These are phyloP conservation scores for Cheiracanthium punctorium DNA, from an alignment of 2,888 invertebrate species.

Conservation along the genomic window DNA sequence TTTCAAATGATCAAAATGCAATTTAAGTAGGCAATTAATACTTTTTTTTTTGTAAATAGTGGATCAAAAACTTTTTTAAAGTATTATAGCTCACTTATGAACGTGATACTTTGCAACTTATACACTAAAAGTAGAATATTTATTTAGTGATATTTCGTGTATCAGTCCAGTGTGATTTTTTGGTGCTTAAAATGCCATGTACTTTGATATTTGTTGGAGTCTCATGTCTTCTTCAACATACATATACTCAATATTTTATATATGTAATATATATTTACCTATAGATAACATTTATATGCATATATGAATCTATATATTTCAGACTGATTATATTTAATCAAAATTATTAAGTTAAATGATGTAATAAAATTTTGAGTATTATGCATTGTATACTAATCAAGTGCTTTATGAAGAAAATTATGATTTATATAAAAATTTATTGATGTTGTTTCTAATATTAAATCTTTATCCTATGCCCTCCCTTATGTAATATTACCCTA, in stretches of 20 bases:
- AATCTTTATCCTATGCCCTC: neutral
- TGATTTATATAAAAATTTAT: neutral
- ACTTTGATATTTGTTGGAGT: neutral
- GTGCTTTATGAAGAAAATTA: slow-evolving; percentile 1
- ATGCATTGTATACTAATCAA: neutral
- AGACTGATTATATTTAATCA: neutral
- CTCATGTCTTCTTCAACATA: neutral
- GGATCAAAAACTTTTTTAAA: too few relatives aligned
- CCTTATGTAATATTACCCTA: neutral
- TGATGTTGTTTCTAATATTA: neutral
- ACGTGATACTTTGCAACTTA: too few relatives aligned
- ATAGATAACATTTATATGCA: neutral
- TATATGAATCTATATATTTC: neutral
- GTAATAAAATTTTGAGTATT: neutral
- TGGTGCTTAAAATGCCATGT: neutral
- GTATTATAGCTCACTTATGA: too few relatives aligned
- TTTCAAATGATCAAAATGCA: too few relatives aligned
- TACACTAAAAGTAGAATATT: too few relatives aligned
- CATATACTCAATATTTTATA: neutral
- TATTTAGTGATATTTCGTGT: neutral
- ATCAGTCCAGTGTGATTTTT: neutral
- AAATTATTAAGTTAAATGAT: neutral
- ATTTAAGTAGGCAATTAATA: too few relatives aligned
- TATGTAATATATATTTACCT: neutral
- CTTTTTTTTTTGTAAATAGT: too few relatives aligned